These are phyloP conservation scores for Oophaga pumilio DNA, from an alignment of 2,113 vertebrate species.

Conservation along the genomic window DNA sequence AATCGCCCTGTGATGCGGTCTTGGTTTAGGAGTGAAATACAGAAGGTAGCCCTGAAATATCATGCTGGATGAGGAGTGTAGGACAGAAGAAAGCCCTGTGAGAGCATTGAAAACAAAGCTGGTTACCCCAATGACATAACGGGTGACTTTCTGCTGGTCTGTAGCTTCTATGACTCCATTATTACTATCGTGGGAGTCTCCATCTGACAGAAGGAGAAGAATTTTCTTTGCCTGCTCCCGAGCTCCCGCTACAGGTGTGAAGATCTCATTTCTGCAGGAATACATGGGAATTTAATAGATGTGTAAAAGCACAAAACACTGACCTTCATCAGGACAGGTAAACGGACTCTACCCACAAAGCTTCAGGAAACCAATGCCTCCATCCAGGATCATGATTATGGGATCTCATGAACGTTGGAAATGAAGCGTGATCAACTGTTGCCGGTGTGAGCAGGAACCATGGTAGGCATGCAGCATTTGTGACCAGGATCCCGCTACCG, in stretches of 20 bases:
- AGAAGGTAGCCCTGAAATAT: neutral
- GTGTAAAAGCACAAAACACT: too few species aligned
- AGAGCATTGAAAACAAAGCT: neutral
- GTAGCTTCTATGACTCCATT: neutral
- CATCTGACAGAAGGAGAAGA: slow-evolving; percentile 17
- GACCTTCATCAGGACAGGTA: too few species aligned
- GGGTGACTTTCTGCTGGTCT: neutral
- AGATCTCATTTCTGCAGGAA: slow-evolving; percentile 12
- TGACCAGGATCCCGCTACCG: too few species aligned
- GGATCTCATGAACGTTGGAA: too few species aligned
- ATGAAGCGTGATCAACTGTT: too few species aligned
- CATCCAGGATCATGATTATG: too few species aligned
- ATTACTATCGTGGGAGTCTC: neutral
- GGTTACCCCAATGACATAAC: slow-evolving; percentile 43
- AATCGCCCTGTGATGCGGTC: neutral
- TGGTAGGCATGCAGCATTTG: too few species aligned
- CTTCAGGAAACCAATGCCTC: too few species aligned
- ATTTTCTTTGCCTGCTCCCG: slow-evolving; percentile 31
- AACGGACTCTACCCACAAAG: too few species aligned
- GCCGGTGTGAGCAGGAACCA: too few species aligned
- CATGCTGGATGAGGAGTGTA: neutral
- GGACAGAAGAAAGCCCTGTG: neutral
- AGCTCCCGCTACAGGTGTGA: neutral
- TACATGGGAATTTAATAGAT: neutral
- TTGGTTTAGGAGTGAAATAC: neutral